A percentile compares a stretch with the other conserved stretches of the same genome.
phyloP scores from a whole-genome alignment of 2,797 vertebrate species.

The Scyliorhinus canicula region DNA sequence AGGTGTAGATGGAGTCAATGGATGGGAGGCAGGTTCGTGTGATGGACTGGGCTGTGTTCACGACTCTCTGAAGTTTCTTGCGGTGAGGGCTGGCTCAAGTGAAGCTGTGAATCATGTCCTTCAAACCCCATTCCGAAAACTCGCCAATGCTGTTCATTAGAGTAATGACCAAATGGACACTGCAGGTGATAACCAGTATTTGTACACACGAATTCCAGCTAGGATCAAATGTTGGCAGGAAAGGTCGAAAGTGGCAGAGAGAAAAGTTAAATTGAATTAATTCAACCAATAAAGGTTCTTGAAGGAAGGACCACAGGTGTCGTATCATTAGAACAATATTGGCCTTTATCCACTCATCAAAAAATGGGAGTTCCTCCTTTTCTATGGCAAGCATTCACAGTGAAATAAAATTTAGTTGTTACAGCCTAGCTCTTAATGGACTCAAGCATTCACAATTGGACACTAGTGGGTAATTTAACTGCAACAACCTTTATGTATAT shows the following conservation, averaged over 20 bases:
- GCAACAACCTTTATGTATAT: neutral
- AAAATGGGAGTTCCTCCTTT: neutral
- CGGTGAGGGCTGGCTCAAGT: neutral
- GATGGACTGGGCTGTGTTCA: too few species aligned
- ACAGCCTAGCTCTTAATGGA: neutral
- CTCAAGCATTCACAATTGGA: neutral
- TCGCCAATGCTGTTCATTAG: neutral
- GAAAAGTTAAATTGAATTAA: neutral
- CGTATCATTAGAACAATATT: neutral
- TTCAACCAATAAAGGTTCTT: too few species aligned
- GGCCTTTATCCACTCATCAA: neutral
- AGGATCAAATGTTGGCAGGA: neutral
- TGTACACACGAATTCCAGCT: neutral
- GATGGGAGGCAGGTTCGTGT: too few species aligned
- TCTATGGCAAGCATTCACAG: neutral
- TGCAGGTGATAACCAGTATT: neutral
- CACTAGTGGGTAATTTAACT: neutral
- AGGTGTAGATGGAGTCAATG: too few species aligned
- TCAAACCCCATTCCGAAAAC: neutral
- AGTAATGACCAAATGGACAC: neutral
- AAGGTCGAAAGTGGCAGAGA: neutral
- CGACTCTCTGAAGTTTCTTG: too few species aligned
- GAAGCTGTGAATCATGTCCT: neutral
- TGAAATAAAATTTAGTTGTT: neutral
- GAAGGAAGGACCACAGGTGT: neutral